phyloP scores from a whole-genome alignment of 2,797 vertebrate genomes.

The Bradypus variegatus region DNA sequence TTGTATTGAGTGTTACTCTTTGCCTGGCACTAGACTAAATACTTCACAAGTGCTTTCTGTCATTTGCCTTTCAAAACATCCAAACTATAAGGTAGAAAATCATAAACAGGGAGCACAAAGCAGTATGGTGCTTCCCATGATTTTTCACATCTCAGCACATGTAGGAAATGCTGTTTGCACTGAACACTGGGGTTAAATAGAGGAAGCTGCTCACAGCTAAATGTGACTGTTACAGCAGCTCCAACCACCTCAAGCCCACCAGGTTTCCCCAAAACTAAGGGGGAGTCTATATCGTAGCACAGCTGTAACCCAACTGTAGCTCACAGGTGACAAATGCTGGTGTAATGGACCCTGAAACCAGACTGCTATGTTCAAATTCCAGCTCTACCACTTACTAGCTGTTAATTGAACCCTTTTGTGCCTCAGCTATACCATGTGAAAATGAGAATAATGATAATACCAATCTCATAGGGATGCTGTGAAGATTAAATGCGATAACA shows the following conservation, averaged over 20 bases:
- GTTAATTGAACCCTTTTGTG: not conserved
- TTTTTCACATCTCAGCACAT: not conserved
- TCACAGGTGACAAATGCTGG: not conserved
- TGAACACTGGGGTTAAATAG: not conserved
- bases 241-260: too few species aligned
- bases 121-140: not conserved
- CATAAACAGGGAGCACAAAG: not conserved
- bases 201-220: not conserved
- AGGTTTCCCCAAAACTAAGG: not conserved
- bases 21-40: not conserved
- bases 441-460: not conserved
- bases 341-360: not conserved
- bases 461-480: not conserved
- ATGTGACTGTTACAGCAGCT: too few species aligned
- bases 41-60: not conserved
- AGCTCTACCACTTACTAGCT: not conserved
- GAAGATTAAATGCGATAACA: not conserved
- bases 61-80: not conserved
- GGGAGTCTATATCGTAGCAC: not conserved
- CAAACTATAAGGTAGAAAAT: not conserved
- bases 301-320: not conserved
- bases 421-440: not conserved
- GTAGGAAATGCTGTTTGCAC: not conserved
- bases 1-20: not conserved
- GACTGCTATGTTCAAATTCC: not conserved